phyloP scores from a whole-genome alignment of 2,113 vertebrate species.

The Eleginops maclovinus region DNA sequence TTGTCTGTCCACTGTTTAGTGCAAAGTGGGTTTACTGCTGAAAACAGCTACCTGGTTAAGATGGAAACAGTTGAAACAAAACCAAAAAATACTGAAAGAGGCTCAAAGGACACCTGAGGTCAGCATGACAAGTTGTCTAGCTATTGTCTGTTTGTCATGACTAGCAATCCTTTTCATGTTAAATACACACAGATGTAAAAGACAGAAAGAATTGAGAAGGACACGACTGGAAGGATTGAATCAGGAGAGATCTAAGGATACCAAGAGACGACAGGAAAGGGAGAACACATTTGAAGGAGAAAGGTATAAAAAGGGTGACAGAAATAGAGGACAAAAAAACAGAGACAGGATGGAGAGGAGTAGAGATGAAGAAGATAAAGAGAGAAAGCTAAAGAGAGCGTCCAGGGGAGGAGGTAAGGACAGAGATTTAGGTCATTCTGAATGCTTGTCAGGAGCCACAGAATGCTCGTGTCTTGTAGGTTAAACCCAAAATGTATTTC shows the following conservation, averaged over 20 bases:
- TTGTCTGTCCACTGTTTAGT: not conserved
- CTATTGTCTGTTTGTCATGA: no score
- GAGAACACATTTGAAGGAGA: conserved; percentile 23
- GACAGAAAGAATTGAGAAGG: not conserved
- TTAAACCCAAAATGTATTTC: no score
- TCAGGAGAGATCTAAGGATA: not conserved
- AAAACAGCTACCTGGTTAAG: conserved; percentile 1
- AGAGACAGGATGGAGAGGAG: conserved; percentile 12
- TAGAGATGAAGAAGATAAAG: conserved; percentile 32
- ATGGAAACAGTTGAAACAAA: not conserved
- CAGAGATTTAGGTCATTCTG: conserved; percentile 62
- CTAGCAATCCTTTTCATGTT: not conserved
- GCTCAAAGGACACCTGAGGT: not conserved
- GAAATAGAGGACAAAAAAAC: conserved; percentile 39
- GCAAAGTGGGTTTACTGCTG: not conserved
- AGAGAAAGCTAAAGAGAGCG: conserved; percentile 35
- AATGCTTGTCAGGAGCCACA: conserved; percentile 25
- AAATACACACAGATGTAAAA: not conserved
- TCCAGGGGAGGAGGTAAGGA: conserved; percentile 29
- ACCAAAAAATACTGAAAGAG: not conserved
- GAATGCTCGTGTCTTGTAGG: conserved; percentile 8
- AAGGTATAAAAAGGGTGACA: conserved; percentile 32
- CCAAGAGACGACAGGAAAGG: not conserved
- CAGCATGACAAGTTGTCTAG: no score
- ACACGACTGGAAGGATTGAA: not conserved